Evolutionary conservation across 2,888 invertebrate species (phyloP).

Genomic region (Pegoplata infirma): DNA sequence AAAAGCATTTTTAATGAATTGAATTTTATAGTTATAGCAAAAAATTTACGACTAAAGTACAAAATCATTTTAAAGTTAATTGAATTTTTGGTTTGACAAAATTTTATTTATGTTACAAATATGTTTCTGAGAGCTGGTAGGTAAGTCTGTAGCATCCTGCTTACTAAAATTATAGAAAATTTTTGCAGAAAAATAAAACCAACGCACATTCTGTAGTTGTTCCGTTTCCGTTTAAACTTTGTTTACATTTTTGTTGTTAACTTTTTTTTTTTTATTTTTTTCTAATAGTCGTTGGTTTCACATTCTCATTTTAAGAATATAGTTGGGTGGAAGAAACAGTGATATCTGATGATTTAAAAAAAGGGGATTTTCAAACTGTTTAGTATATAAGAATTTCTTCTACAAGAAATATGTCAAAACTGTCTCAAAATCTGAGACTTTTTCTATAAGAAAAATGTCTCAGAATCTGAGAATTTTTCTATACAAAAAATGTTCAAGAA

Average conservation of each 20-base stretch:
- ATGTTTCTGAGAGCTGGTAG: not conserved
- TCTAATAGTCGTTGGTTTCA: not conserved
- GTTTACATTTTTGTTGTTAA: not conserved
- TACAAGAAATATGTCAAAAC: too few relatives aligned
- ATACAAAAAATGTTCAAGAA: too few relatives aligned
- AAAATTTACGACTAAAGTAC: not conserved
- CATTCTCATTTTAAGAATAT: not conserved
- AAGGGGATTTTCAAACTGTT: too few relatives aligned
- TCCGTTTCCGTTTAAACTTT: not conserved
- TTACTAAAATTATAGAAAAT: not conserved
- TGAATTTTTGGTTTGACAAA: not conserved
- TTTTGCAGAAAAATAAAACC: not conserved
- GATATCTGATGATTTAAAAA: not conserved
- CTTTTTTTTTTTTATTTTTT: not conserved
- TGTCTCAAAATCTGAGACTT: too few relatives aligned
- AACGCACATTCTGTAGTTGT: not conserved
- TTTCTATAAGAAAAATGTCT: too few relatives aligned
- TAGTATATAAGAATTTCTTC: too few relatives aligned
- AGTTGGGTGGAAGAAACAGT: not conserved
- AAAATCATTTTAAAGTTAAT: not conserved
- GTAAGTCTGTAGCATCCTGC: not conserved
- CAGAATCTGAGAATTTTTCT: too few relatives aligned
- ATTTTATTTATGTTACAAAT: not conserved
- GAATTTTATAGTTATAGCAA: not conserved
- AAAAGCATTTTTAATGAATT: constrained; percentile 8